These are phyloP conservation scores for Prostheceraeus crozeri DNA, from an alignment of 2,888 invertebrate genomes.

Conservation along the genomic window DNA sequence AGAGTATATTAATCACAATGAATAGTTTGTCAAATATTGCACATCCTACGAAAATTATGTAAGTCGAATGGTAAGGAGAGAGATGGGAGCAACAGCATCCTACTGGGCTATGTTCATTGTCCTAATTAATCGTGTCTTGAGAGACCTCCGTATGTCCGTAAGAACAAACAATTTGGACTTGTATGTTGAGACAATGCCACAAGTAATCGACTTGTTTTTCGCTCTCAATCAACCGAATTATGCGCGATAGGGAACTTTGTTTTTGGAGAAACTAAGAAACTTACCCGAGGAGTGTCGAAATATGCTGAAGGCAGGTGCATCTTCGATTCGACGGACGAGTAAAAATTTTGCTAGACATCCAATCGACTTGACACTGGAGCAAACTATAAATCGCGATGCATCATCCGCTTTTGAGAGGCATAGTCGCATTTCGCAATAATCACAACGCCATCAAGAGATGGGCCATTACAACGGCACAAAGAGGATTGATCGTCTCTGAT, in stretches of 20 bases:
- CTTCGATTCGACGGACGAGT: slow-evolving; percentile 38
- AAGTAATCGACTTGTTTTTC: too few relatives aligned
- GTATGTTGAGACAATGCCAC: too few relatives aligned
- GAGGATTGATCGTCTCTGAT: slow-evolving; percentile 36
- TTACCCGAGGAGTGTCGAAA: not conserved
- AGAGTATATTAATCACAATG: too few relatives aligned
- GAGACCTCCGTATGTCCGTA: too few relatives aligned
- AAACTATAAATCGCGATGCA: slow-evolving; percentile 37
- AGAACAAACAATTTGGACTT: too few relatives aligned
- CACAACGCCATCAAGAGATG: slow-evolving; percentile 36
- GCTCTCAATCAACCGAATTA: slow-evolving; percentile 40
- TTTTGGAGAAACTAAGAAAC: slow-evolving; percentile 35
- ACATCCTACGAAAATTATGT: too few relatives aligned
- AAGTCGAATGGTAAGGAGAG: too few relatives aligned
- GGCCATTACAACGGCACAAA: slow-evolving; percentile 33
- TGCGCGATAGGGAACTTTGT: slow-evolving; percentile 39
- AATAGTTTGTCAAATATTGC: too few relatives aligned
- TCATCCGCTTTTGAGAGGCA: slow-evolving; percentile 34
- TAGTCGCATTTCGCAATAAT: slow-evolving; percentile 33
- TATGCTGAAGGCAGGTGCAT: slow-evolving; percentile 37
- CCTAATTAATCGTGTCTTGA: too few relatives aligned
- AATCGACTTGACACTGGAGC: slow-evolving; percentile 37
- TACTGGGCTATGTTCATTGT: too few relatives aligned
- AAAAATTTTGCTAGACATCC: slow-evolving; percentile 36
- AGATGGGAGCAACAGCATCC: too few relatives aligned